These are phyloP conservation scores for Anodontia alba DNA, from an alignment of 2,888 invertebrate genomes.

Conservation along the genomic window DNA sequence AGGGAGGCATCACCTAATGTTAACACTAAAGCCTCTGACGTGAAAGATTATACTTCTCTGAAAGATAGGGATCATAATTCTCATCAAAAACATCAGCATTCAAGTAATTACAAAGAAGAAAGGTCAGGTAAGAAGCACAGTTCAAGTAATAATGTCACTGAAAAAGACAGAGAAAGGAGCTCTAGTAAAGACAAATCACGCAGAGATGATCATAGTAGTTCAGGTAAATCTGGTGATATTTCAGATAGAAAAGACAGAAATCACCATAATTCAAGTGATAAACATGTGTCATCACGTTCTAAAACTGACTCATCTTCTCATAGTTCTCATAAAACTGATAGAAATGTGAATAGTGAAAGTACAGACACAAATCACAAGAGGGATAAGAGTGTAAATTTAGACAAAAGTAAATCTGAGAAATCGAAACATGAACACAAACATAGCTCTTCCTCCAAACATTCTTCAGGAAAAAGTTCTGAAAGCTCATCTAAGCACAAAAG, in stretches of 20 bases:
- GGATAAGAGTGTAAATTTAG: background rate
- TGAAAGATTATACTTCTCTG: background rate
- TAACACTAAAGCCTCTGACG: background rate
- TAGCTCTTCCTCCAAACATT: background rate
- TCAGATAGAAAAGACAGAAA: background rate
- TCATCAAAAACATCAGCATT: background rate
- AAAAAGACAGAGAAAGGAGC: background rate
- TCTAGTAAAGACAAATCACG: slow-evolving; percentile 21
- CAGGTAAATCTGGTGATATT: slow-evolving; percentile 5
- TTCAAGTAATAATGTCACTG: background rate
- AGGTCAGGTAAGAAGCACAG: slow-evolving; percentile 25
- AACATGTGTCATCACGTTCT: slow-evolving; percentile 6
- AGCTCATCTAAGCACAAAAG: background rate
- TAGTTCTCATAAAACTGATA: slow-evolving; percentile 9
- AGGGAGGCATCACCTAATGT: background rate
- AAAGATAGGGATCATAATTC: background rate
- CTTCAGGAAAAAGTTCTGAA: background rate
- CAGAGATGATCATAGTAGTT: slow-evolving; percentile 30
- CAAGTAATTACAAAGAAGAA: slow-evolving; percentile 19
- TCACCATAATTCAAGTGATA: slow-evolving; percentile 17
- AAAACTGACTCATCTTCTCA: background rate
- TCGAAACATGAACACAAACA: background rate
- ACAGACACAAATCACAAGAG: background rate
- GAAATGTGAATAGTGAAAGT: background rate
- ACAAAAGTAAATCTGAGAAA: background rate